These are phyloP conservation scores for Lagopus muta DNA, from an alignment of 2,113 vertebrate species.

Conservation along the genomic window DNA sequence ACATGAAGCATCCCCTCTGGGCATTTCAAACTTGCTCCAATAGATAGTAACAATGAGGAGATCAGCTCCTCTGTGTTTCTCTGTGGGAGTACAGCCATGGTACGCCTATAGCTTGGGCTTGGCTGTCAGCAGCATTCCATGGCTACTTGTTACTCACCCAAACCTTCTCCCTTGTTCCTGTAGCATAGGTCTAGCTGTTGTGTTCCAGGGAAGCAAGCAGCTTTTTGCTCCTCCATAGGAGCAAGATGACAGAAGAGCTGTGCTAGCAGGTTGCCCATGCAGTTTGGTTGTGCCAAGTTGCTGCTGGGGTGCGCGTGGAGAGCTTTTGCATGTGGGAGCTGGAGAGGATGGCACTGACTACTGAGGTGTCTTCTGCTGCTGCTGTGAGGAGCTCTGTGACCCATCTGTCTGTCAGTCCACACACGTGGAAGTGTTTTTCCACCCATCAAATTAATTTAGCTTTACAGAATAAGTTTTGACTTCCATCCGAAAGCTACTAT, in stretches of 20 bases:
- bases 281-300: accelerated
- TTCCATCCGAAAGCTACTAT: conserved; percentile 38
- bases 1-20: not conserved
- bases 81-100: accelerated
- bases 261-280: not conserved
- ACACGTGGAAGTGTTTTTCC: conserved; percentile 33
- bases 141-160: not conserved
- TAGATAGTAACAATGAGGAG: not conserved
- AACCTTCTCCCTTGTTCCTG: not conserved
- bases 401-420: conserved; percentile 2
- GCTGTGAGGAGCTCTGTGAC: not conserved
- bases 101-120: not conserved
- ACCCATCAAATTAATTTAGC: conserved; percentile 42
- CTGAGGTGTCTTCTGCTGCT: not conserved
- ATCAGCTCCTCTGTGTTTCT: not conserved
- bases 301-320: accelerated
- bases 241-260: not conserved
- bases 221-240: not conserved
- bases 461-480: conserved; percentile 44
- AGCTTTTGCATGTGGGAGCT: not conserved
- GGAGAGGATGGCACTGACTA: accelerated
- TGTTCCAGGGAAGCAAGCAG: not conserved
- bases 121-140: not conserved
- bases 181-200: not conserved
- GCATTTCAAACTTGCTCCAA: not conserved